A percentile compares a stretch with the other conserved stretches of the same genome.
Evolutionary conservation across 2,113 vertebrate species (phyloP).

Genomic region (Rattus rattus): DNA sequence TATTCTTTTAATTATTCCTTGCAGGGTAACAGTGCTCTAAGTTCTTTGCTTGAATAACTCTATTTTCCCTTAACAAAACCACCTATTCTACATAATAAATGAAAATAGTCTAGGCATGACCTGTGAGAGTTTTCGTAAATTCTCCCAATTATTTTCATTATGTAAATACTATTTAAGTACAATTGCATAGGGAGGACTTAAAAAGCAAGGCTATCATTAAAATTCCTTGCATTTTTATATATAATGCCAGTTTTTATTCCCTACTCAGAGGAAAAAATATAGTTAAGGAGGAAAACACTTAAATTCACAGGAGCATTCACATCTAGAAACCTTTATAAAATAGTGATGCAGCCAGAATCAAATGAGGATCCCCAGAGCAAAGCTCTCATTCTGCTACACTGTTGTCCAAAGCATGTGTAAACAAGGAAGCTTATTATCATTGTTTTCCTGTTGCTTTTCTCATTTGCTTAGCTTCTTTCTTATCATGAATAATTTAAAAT

Average conservation of each 20-base stretch:
- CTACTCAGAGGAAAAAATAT: neutral
- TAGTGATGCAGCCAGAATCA: conserved; percentile 8
- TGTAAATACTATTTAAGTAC: conserved; percentile 18
- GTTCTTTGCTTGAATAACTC: neutral
- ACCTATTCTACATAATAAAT: neutral
- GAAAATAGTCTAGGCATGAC: neutral
- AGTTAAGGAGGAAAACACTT: neutral
- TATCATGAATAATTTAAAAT: conserved; percentile 33
- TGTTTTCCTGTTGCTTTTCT: conserved; percentile 17
- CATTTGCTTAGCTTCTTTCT: conserved; percentile 1
- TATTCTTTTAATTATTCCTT: conserved; percentile 32
- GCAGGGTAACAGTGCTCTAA: neutral
- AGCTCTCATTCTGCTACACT: neutral
- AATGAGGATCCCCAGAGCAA: neutral
- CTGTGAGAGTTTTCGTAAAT: neutral
- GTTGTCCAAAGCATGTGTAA: conserved; percentile 25
- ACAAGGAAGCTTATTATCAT: neutral
- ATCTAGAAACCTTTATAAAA: neutral
- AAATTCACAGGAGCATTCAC: neutral
- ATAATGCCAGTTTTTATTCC: neutral
- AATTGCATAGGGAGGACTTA: neutral
- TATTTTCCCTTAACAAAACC: neutral
- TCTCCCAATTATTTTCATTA: neutral
- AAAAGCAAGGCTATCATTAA: conserved; percentile 5
- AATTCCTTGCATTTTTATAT: neutral